These are phyloP conservation scores for Vanacampus margaritifer DNA, from an alignment of 2,113 vertebrate species.

Conservation along the genomic window DNA sequence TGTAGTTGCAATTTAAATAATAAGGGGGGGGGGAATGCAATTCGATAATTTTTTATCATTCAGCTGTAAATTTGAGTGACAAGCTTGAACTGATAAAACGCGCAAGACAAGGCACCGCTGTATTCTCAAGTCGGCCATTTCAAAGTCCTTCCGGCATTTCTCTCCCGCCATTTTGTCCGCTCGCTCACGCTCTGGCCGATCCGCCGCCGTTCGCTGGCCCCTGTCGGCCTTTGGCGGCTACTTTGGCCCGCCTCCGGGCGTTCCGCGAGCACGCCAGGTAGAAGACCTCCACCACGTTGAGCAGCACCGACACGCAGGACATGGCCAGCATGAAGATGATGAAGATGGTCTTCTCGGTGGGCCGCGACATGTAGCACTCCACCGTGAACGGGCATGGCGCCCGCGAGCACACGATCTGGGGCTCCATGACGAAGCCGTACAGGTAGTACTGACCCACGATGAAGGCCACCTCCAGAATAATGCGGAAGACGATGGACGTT, in stretches of 20 bases:
- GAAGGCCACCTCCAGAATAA: slow-evolving; percentile 85
- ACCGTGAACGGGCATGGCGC: slow-evolving; percentile 89
- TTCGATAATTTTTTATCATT: no score
- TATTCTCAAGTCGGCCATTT: not conserved
- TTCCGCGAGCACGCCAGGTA: slow-evolving; percentile 70
- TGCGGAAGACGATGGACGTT: slow-evolving; percentile 85
- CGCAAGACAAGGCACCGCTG: not conserved
- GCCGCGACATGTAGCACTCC: slow-evolving; percentile 94
- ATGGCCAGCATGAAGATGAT: slow-evolving; percentile 79
- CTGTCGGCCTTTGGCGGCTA: slow-evolving; percentile 13
- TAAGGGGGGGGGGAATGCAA: no score
- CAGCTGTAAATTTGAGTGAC: no score
- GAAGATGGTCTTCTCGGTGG: slow-evolving; percentile 96
- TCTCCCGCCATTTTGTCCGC: not conserved
- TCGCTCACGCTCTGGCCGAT: not conserved
- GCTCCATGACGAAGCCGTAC: slow-evolving; percentile 86
- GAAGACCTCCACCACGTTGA: slow-evolving; percentile 90
- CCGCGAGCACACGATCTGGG: slow-evolving; percentile 79
- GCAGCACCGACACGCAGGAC: slow-evolving; percentile 84
- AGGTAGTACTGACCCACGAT: slow-evolving; percentile 91
- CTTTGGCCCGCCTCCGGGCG: slow-evolving; percentile 19
- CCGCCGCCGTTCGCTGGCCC: slow-evolving; percentile 3
- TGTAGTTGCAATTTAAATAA: no score
- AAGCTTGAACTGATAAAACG: no score
- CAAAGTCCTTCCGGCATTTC: not conserved